Conservation (phyloP, 2,888 invertebrate genomes). For the Hofmannophila pseudospretella region DNA sequence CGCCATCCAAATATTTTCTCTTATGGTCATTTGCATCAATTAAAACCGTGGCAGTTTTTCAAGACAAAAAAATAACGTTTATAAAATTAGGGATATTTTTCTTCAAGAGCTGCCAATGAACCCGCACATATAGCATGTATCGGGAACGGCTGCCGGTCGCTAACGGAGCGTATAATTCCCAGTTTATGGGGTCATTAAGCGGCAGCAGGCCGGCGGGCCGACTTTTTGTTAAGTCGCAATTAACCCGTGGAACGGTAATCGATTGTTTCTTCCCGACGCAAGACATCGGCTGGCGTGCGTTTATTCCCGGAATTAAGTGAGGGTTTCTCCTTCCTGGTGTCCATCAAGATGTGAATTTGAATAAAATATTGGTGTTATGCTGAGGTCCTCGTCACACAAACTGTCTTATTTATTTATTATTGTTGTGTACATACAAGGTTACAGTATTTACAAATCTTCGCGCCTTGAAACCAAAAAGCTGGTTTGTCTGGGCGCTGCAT, state of each 20-base stretch:
- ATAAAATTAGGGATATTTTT: background rate
- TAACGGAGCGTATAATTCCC: slow-evolving; percentile 65
- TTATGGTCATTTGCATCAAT: no score
- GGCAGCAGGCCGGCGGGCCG: slow-evolving; percentile 44
- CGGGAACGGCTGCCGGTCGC: slow-evolving; percentile 43
- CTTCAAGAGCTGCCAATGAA: background rate
- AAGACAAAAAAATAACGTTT: background rate
- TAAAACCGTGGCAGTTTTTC: background rate
- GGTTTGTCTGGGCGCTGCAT: no score
- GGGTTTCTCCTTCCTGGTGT: no score
- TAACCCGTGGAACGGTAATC: slow-evolving; percentile 68
- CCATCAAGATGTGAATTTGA: no score
- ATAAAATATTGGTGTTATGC: no score
- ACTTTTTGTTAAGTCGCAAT: slow-evolving; percentile 63
- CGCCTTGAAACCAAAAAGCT: no score
- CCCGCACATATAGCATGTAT: slow-evolving; percentile 15
- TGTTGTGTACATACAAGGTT: no score
- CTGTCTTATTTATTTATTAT: no score
- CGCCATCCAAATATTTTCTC: no score
- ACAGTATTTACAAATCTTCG: no score
- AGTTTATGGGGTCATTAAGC: slow-evolving; percentile 68
- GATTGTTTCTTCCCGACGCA: slow-evolving; percentile 51
- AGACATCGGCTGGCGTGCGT: slow-evolving; percentile 20
- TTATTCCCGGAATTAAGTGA: slow-evolving; percentile 17
- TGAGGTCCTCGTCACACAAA: no score